Conservation (phyloP, 1,140 invertebrate genomes). For the Psix sp. region DNA sequence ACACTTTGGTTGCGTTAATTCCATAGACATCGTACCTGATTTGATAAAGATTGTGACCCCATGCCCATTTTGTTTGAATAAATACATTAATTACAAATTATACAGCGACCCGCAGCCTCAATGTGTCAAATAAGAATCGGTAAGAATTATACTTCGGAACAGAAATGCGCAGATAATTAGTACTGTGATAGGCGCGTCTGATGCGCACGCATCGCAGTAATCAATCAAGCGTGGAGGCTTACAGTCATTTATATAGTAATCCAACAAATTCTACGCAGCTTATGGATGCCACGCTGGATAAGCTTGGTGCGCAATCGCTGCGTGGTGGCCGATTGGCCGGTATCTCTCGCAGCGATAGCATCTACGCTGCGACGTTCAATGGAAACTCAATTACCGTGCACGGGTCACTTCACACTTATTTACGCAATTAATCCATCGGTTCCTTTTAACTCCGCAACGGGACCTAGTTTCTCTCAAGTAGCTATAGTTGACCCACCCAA, state of each 20-base stretch:
- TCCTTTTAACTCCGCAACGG: conserved; percentile 10
- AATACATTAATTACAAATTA: background rate
- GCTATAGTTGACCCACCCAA: conserved; percentile 15
- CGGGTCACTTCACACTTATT: conserved; percentile 45
- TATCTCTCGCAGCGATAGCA: conserved; percentile 30
- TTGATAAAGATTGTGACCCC: no score
- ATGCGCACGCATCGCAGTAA: conserved; percentile 12
- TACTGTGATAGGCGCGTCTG: conserved; percentile 25
- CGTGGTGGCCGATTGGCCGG: conserved; percentile 6
- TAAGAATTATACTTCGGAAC: conserved; percentile 7
- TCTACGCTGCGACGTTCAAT: conserved; percentile 24
- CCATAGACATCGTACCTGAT: no score
- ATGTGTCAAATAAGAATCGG: conserved; percentile 6
- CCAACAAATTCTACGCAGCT: conserved; percentile 32
- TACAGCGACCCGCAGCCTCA: background rate
- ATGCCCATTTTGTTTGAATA: no score
- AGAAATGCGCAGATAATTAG: conserved; percentile 26
- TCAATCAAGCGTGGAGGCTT: conserved; percentile 30
- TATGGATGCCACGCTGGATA: background rate
- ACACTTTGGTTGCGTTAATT: no score
- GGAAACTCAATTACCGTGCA: conserved; percentile 42
- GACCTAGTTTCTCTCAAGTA: conserved; percentile 42
- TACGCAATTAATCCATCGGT: conserved; percentile 47
- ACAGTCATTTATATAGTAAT: conserved; percentile 40
- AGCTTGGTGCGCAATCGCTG: conserved; percentile 13